These are phyloP conservation scores for Xiphorhynchus erythropygius DNA, from an alignment of 2,797 vertebrate species.

Conservation along the genomic window DNA sequence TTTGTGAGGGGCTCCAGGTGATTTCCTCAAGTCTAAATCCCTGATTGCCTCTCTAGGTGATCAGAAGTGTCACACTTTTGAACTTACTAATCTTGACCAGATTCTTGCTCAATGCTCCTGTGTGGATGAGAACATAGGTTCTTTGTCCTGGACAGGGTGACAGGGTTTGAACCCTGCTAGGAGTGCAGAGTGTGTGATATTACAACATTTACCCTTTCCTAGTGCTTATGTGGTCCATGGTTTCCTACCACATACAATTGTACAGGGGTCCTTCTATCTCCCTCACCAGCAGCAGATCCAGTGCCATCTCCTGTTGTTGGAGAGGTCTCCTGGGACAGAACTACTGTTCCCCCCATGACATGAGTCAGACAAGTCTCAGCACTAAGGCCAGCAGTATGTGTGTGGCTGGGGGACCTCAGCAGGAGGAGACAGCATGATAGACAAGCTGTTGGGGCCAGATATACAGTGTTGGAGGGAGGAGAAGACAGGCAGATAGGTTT, in stretches of 20 bases:
- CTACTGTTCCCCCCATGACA: neutral
- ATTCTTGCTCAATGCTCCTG: neutral
- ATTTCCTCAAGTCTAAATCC: neutral
- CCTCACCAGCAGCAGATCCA: neutral
- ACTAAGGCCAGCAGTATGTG: fast-evolving
- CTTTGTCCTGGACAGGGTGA: neutral
- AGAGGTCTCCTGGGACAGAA: neutral
- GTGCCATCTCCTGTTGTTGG: neutral
- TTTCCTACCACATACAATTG: neutral
- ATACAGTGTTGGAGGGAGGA: neutral
- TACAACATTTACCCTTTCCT: neutral
- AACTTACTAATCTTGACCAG: neutral
- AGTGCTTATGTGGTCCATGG: neutral
- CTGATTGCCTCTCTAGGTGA: neutral
- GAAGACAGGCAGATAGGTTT: neutral
- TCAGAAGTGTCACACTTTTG: neutral
- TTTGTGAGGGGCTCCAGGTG: neutral
- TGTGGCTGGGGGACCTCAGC: neutral
- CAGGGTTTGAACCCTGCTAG: neutral
- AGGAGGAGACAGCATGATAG: neutral
- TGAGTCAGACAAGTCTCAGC: neutral
- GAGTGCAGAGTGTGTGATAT: neutral
- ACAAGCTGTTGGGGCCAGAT: neutral
- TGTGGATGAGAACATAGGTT: neutral
- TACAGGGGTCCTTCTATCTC: neutral